A percentile compares a stretch with the other conserved stretches of the same genome.
These are phyloP conservation scores for Microchirus variegatus DNA, from an alignment of 2,797 vertebrate genomes.

Conservation along the genomic window DNA sequence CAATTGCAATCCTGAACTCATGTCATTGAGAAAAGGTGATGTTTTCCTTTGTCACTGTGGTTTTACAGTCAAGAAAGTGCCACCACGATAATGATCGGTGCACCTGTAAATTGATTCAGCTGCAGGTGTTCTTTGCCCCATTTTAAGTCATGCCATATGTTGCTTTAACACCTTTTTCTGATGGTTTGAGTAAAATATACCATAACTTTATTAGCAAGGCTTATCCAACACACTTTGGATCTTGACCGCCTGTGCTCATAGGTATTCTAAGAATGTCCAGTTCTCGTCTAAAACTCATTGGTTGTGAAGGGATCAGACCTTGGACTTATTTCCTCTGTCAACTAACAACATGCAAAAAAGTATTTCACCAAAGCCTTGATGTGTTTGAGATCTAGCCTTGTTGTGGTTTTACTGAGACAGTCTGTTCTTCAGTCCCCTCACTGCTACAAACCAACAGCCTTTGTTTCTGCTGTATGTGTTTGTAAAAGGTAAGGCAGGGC, in stretches of 20 bases:
- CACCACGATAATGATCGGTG: too few relatives aligned
- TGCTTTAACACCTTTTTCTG: slow-evolving; percentile 13
- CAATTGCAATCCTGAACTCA: too few relatives aligned
- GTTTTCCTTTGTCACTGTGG: too few relatives aligned
- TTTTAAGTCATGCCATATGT: slow-evolving; percentile 6
- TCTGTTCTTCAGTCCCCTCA: background rate
- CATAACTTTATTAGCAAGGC: slow-evolving; percentile 27
- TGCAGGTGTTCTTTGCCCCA: background rate
- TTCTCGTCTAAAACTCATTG: background rate
- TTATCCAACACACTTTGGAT: slow-evolving; percentile 37
- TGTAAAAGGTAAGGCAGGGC: background rate
- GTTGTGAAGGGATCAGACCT: background rate
- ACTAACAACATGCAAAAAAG: background rate
- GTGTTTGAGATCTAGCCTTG: too few relatives aligned
- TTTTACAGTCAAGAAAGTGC: too few relatives aligned
- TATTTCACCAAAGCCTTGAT: background rate
- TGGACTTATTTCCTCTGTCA: too few relatives aligned
- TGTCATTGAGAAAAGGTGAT: too few relatives aligned
- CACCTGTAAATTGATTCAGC: background rate
- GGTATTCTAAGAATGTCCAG: slow-evolving; percentile 50
- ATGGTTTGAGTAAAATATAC: slow-evolving; percentile 32
- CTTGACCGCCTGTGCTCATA: slow-evolving; percentile 26
- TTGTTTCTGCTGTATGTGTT: slow-evolving; percentile 6
- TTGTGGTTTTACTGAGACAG: too few relatives aligned
- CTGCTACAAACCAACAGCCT: background rate